These are phyloP conservation scores for Camponotus floridanus DNA, from an alignment of 1,140 invertebrate genomes.

Conservation along the genomic window DNA sequence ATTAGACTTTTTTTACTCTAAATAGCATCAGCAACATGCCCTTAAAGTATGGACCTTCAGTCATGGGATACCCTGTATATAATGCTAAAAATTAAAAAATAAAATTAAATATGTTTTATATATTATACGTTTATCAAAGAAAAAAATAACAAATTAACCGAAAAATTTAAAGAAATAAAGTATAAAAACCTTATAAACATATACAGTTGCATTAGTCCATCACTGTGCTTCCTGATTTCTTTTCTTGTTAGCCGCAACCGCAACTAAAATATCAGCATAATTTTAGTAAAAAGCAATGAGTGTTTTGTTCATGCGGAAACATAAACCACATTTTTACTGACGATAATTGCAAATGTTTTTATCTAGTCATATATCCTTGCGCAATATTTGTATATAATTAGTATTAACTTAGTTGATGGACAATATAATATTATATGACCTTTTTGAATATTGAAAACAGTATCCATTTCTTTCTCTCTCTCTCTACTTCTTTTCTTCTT, in stretches of 20 bases:
- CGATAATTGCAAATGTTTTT: slow-evolving; percentile 59
- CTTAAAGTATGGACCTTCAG: too few relatives aligned
- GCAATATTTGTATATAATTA: slow-evolving; percentile 21
- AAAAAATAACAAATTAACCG: background rate
- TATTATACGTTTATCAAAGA: background rate
- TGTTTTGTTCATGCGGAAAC: background rate
- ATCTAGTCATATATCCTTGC: slow-evolving; percentile 59
- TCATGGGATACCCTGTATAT: too few relatives aligned
- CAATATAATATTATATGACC: slow-evolving; percentile 50
- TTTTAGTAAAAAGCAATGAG: slow-evolving; percentile 10
- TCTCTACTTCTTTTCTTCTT: background rate
- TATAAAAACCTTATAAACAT: background rate
- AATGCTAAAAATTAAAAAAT: background rate
- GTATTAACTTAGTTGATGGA: slow-evolving; percentile 39
- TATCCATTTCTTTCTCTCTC: background rate
- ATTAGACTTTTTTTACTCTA: too few relatives aligned
- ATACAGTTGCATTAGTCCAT: background rate
- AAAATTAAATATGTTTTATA: background rate
- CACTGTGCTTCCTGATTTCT: background rate
- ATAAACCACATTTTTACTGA: slow-evolving; percentile 50
- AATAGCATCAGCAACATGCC: too few relatives aligned
- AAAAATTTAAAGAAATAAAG: background rate
- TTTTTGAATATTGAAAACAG: background rate
- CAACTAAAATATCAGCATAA: slow-evolving; percentile 3
- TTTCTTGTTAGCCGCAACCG: slow-evolving; percentile 4